Base-by-base conservation (phyloP, 2,888 invertebrate species). In the Urechis unicinctus region DNA sequence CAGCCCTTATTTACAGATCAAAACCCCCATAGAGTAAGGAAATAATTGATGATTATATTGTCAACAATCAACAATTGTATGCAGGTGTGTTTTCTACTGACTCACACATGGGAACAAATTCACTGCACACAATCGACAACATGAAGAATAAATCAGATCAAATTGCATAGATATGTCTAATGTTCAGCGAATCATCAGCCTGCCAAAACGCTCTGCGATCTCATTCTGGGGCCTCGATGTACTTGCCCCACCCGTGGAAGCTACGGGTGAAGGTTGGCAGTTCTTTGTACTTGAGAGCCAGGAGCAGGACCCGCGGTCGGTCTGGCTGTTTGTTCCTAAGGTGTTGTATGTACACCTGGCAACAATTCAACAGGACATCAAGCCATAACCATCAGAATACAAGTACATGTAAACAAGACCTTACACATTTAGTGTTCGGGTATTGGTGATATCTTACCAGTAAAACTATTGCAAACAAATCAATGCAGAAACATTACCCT, bases 311-410 rank as follows among this genome's bases (percentile, higher is more conserved):
- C 58, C 98, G 83, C 1, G 89, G 88, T 58, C 83, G 83, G 36
- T 94, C 91, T 0, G 94, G 89, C 75, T 97, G 95, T 79, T 96
- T 92, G 24, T 90, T 89, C 71, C 93, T 84, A 84, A 97, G 84
- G 79, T 98, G 95, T 80, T 97, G 96, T 65, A 97, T 92, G 78
- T 98, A 99, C 30, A 98, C 96, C 90, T 94, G 72, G 44, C 71
- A 66, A 57, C 13, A 42, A 50, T 31, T 22, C 31, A 50, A 24
- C n/a, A n/a, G n/a, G n/a, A n/a, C n/a, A n/a, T n/a, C 22, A 9
- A 13, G 22, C 22, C 1, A 1, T 4, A 17, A 28, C 28, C 25
- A 29, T 17, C 48, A 48, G 3, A 26, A 2, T 17, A 29, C 5
- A 17, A n/a, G n/a, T n/a, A n/a, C n/a, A n/a, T n/a, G n/a, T n/a